These are phyloP conservation scores for Dusona sp. DNA, from an alignment of 2,888 invertebrate genomes.

Conservation along the genomic window DNA sequence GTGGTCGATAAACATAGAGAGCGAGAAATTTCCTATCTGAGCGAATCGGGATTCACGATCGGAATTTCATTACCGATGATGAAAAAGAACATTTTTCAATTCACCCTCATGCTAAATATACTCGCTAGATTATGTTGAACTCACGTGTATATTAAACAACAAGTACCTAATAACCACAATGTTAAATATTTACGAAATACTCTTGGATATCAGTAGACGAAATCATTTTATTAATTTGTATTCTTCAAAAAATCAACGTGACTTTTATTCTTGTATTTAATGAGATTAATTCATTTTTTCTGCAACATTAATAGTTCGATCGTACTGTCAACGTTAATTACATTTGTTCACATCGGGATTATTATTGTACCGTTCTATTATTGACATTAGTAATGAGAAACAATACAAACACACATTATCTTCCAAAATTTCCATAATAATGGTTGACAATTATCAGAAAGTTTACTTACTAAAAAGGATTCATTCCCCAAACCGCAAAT, in stretches of 20 bases:
- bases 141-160: neutral
- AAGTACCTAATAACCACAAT: neutral
- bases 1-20: neutral
- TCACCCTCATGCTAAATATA: neutral
- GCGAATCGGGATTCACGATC: slow-evolving; percentile 7
- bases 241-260: neutral
- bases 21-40: neutral
- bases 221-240: neutral
- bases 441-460: neutral
- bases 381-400: too few species aligned
- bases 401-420: too few species aligned
- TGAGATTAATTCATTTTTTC: too few species aligned
- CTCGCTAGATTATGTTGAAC: neutral
- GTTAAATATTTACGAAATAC: slow-evolving; percentile 31
- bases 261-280: neutral
- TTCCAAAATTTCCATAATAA: neutral
- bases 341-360: too few species aligned
- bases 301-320: too few species aligned
- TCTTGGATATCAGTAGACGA: neutral
- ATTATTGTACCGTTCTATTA: too few species aligned
- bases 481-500: neutral
- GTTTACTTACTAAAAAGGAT: neutral
- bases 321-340: too few species aligned
- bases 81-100: slow-evolving; percentile 31
- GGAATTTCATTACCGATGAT: slow-evolving; percentile 31